Evolutionary conservation across 1,140 invertebrate species (phyloP), one percentile per base, ranked within the genome.

Genomic region (Psilanteris sp.): DNA sequence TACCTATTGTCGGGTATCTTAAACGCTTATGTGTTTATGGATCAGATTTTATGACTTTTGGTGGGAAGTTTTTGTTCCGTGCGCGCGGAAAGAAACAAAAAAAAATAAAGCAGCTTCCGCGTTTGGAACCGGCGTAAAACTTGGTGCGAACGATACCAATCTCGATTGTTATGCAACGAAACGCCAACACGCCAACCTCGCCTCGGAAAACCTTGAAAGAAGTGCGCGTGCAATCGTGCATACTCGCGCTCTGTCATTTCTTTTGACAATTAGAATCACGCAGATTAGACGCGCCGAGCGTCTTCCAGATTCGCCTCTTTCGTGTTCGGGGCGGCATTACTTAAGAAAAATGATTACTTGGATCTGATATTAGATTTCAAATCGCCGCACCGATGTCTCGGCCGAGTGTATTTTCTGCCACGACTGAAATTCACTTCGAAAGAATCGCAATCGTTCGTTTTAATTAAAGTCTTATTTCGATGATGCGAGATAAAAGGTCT

Each of bases 141-240:
- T 71, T 54, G 61, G 66, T 31, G 67, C 50, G 55, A 59, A 36
- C 43, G 78, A 82, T 77, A 79, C 55, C 43, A 67, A 37, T 37
- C 37, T 29, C 32, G 29, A 55, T 50, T 34, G 36, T 80, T 81
- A 76, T 79, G 59, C 77, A 82, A 79, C 62, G 46, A 41, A 68
- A 57, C 13, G 18, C 41, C 52, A 61, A 59, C 72, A 64, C 70
- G 70, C 70, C 34, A 79, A 64, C 52, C 29, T 62, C 61, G 57
- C 41, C 57, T 44, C 57, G 59, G 29, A 34, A 70, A 68, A 70
- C 66, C 66, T 68, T 66, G 68, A 72, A 64, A 62, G 68, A 72
- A 57, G 50, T 61, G 36, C 55, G 64, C 62, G 59, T 61, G 62
- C 54, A 59, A 41, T 62, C 72, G 66, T 59, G 54, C 44, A 59